Base-by-base conservation (phyloP, 2,113 vertebrate genomes). In the Geococcyx californianus region DNA sequence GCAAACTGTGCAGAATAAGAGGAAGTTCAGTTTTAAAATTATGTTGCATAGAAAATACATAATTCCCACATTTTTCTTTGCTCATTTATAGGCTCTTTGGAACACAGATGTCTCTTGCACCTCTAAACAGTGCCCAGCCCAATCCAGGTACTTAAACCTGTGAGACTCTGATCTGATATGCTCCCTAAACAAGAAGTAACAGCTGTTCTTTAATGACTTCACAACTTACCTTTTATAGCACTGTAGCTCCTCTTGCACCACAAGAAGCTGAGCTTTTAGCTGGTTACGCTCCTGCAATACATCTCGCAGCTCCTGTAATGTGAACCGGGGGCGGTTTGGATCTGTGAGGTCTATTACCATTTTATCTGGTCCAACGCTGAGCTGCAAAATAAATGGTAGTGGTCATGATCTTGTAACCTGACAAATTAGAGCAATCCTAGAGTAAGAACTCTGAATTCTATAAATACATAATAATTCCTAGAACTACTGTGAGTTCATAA, bases 281-380 rank as follows among this genome's bases (percentile, higher is more conserved):
- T 98, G 98, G 97, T 99, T 99, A 52, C 99, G 98, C 94, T 99
- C 99, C 87, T 99, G 99, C 33, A 99, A 60, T 6, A 99, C 99
- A 10, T 99, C 99, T 92, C 98, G 98, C 91, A 99, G 98, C 97
- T 99, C 99, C 95, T 99, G 99, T 84, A 99, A 98, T 0, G 99
- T 99, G 97, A 99, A 99, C 26, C 99, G 98, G 2, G 99, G 99
- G 21, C 99, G 98, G 92, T 99, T 98, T 40, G 99, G 99, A 52
- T 99, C 99, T 1, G 98, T 98, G 86, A 99, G 97, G 96, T 99
- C 99, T 16, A 99, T 98, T 44, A 99, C 92, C 96, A 99, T 96
- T 87, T 99, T 98, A 96, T 99, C 98, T 3, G 99, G 98, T 11
- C 99, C 99, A 20, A 95, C 95, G 64, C 85, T 96, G 87, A 98